phyloP scores from a whole-genome alignment of 2,888 invertebrate species.

The Myopa tessellatipennis region DNA sequence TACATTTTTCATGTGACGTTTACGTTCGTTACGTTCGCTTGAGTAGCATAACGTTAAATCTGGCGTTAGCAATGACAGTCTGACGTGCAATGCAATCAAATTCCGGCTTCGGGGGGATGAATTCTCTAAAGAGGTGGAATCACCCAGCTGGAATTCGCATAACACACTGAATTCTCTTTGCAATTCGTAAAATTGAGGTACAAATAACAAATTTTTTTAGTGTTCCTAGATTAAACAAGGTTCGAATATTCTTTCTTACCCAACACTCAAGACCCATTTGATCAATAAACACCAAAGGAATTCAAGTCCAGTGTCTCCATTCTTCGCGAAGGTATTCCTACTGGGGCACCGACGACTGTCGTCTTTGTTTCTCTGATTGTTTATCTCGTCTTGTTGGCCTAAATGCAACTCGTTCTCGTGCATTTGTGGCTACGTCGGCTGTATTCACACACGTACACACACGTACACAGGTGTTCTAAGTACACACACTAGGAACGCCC shows the following conservation, averaged over 20 bases:
- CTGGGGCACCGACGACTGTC: not conserved
- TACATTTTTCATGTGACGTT: constrained; percentile 28
- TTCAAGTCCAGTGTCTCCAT: too few relatives aligned
- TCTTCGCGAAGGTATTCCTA: not conserved
- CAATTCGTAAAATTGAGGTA: not conserved
- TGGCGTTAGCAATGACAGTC: constrained; percentile 13
- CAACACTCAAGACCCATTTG: too few relatives aligned
- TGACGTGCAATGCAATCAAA: constrained; percentile 33
- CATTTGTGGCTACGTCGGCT: constrained; percentile 18
- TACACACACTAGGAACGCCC: too few relatives aligned
- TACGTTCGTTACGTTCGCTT: constrained; percentile 21
- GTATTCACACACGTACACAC: not conserved
- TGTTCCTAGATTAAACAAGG: too few relatives aligned
- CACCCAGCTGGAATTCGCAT: too few relatives aligned
- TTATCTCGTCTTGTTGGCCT: constrained; percentile 28
- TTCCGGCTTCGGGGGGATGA: constrained; percentile 10
- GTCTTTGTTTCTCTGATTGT: not conserved
- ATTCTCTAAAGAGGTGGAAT: not conserved
- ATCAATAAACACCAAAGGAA: too few relatives aligned
- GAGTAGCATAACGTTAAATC: constrained; percentile 29
- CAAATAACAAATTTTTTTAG: not conserved
- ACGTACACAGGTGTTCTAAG: too few relatives aligned
- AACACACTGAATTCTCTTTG: not conserved
- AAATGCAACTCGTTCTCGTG: constrained; percentile 29
- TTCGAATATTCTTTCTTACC: too few relatives aligned